Conservation (phyloP, 2,888 invertebrate species). For the Volucella inflata region DNA sequence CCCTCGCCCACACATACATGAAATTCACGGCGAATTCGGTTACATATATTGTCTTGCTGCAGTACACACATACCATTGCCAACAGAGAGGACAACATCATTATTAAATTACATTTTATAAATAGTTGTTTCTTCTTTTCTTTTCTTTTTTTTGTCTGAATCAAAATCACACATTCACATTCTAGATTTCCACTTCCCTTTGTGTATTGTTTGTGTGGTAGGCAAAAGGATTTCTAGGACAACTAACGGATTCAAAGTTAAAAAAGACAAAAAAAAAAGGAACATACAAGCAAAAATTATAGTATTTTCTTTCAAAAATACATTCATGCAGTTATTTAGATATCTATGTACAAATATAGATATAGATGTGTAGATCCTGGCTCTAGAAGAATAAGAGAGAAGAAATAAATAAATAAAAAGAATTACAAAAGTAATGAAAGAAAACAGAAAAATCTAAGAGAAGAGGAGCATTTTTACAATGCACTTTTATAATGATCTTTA, state of each 20-base stretch:
- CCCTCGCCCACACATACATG: conserved; percentile 33
- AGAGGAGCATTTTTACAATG: conserved; percentile 66
- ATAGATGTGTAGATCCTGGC: not conserved
- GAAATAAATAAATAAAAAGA: not conserved
- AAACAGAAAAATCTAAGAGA: conserved; percentile 18
- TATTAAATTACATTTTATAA: conserved; percentile 33
- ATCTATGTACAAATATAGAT: not conserved
- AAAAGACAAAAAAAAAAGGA: conserved; percentile 6
- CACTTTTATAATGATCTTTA: conserved; percentile 69
- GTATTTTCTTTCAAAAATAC: not conserved
- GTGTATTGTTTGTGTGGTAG: not conserved
- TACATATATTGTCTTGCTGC: conserved; percentile 17
- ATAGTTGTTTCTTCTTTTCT: conserved; percentile 42
- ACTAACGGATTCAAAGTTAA: conserved; percentile 40
- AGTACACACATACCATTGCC: conserved; percentile 35
- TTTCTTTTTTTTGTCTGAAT: conserved; percentile 59
- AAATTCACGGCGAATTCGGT: conserved; percentile 57
- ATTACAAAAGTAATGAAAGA: not conserved
- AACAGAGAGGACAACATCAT: conserved; percentile 61
- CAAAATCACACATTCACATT: conserved; percentile 32
- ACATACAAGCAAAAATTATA: conserved; percentile 21
- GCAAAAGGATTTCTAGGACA: conserved; percentile 36
- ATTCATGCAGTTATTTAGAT: not conserved
- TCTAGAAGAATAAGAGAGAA: conserved; percentile 4
- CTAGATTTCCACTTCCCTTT: not conserved